phyloP scores from a whole-genome alignment of 1,140 invertebrate genomes.

The Colletes latitarsis region DNA sequence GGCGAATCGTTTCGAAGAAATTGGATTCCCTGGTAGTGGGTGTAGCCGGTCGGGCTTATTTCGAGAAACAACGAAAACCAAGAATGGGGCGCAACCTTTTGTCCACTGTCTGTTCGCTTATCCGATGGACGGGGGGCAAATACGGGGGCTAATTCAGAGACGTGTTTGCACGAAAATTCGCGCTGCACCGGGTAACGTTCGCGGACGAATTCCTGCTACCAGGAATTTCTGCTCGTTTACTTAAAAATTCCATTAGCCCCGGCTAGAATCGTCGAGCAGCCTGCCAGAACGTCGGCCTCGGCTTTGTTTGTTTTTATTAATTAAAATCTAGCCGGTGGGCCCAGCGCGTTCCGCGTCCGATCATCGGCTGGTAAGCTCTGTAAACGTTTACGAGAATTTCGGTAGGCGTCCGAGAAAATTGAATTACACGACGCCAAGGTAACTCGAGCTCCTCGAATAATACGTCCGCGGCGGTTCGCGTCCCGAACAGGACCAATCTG shows the following conservation, averaged over 20 bases:
- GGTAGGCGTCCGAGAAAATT: conserved; percentile 5
- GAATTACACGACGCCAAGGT: conserved; percentile 21
- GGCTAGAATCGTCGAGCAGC: conserved; percentile 3
- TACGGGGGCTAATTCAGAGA: conserved; percentile 56
- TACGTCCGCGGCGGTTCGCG: background rate
- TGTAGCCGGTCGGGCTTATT: background rate
- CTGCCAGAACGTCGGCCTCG: background rate
- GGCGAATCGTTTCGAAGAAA: background rate
- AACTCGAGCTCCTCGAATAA: conserved; percentile 22
- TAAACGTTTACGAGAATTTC: conserved; percentile 30
- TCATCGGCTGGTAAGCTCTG: conserved; percentile 19
- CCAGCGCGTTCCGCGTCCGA: background rate
- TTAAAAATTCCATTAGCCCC: conserved; percentile 63
- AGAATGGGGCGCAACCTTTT: conserved; percentile 1
- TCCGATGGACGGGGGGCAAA: conserved; percentile 47
- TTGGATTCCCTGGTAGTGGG: conserved; percentile 20
- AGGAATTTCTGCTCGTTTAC: conserved; percentile 55
- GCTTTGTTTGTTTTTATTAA: conserved; percentile 64
- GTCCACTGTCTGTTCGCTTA: conserved; percentile 7
- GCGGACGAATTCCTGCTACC: conserved; percentile 10
- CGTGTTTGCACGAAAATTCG: conserved; percentile 58
- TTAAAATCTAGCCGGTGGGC: conserved; percentile 39
- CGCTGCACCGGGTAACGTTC: background rate
- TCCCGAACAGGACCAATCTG: conserved; percentile 1
- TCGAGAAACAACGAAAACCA: background rate